Evolutionary conservation across 2,113 vertebrate species (phyloP).

Genomic region (Stegostoma tigrinum): DNA sequence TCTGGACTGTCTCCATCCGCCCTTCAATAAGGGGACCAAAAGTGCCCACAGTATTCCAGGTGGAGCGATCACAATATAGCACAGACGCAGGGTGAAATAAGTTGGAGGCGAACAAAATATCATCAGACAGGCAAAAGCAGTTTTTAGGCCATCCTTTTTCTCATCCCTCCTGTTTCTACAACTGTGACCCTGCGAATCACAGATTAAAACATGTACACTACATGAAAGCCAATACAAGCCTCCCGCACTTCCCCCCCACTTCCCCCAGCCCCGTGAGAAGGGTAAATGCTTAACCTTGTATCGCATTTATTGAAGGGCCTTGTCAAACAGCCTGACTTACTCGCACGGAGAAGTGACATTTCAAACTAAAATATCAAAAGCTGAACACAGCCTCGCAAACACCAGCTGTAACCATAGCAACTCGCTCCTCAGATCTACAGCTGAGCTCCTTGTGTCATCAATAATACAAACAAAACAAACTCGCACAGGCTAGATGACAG

Average conservation of each 20-base stretch:
- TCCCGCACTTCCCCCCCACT: too few relatives aligned
- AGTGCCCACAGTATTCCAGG: too few relatives aligned
- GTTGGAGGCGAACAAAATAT: not conserved
- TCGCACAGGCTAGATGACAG: not conserved
- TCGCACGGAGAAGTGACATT: not conserved
- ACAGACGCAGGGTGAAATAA: not conserved
- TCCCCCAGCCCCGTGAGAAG: not conserved
- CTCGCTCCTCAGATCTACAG: not conserved
- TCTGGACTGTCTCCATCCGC: too few relatives aligned
- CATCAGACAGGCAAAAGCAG: not conserved
- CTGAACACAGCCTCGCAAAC: not conserved
- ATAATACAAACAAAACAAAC: not conserved
- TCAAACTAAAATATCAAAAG: conserved; percentile 10
- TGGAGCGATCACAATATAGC: too few relatives aligned
- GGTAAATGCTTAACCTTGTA: not conserved
- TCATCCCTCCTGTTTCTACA: not conserved
- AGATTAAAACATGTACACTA: not conserved
- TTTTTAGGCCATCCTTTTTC: not conserved
- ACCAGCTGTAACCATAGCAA: conserved; percentile 25
- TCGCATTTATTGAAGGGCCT: not conserved
- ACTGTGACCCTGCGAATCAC: not conserved
- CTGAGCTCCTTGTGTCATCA: conserved; percentile 1
- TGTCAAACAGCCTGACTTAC: not conserved
- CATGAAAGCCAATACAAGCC: not conserved
- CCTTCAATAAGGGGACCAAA: too few relatives aligned